Conservation (phyloP, 2,888 invertebrate genomes). For the Conomelus anceps region DNA sequence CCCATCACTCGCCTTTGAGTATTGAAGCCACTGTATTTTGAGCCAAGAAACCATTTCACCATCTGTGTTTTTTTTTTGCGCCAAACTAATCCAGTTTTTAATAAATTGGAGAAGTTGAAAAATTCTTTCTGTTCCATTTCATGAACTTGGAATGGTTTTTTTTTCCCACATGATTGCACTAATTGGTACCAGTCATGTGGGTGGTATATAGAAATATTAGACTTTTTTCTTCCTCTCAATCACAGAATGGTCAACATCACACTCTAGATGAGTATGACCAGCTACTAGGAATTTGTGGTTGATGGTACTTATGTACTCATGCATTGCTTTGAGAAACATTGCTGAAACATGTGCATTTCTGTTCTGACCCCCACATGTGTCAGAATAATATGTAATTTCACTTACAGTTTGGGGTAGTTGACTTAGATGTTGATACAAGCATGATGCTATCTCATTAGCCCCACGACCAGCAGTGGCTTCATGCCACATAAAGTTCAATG, state of each 20-base stretch:
- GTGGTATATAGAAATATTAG: not conserved
- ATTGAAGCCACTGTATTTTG: not conserved
- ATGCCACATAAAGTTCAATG: conserved; percentile 29
- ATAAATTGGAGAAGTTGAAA: not conserved
- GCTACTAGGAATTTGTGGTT: conserved; percentile 33
- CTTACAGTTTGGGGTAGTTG: not conserved
- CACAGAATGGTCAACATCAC: conserved; percentile 30
- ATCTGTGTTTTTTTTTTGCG: not conserved
- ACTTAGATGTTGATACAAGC: conserved; percentile 20
- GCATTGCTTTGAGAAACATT: conserved; percentile 30
- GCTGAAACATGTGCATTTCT: conserved; percentile 32
- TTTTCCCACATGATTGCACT: not conserved
- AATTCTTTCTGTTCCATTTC: not conserved
- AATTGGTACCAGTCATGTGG: conserved; percentile 1
- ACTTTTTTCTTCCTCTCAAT: conserved; percentile 30
- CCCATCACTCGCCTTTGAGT: not conserved
- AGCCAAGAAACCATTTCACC: not conserved
- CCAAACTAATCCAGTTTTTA: not conserved
- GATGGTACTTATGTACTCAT: conserved; percentile 27
- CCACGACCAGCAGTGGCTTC: conserved; percentile 30
- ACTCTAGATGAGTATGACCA: conserved; percentile 33
- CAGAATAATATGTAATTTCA: conserved; percentile 29
- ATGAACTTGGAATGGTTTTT: not conserved
- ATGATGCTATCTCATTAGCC: conserved; percentile 35
- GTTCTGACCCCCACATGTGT: conserved; percentile 35